Percentiles rank a stretch among this genome's conserved stretches.
phyloP scores from a whole-genome alignment of 2,797 vertebrate species.

The Coranthus polyacanthus region DNA sequence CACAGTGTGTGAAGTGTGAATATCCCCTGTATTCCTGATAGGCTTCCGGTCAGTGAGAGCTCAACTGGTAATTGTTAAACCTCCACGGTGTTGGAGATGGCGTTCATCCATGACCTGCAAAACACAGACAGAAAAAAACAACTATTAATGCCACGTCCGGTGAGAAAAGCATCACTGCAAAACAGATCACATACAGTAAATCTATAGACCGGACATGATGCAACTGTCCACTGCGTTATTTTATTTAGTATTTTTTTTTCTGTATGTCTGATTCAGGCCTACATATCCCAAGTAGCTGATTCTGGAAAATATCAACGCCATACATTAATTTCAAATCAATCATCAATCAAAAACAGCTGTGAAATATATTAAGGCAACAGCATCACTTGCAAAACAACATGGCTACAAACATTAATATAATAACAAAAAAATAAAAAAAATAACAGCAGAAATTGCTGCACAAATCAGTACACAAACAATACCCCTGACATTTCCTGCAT shows the following conservation, averaged over 20 bases:
- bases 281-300: neutral
- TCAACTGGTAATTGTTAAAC: constrained; percentile 42
- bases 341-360: neutral
- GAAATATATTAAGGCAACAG: no score
- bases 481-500: neutral
- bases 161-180: no score
- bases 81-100: constrained; percentile 49
- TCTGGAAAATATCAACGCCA: neutral
- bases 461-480: neutral
- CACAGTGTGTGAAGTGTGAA: constrained; percentile 29
- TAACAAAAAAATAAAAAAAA: neutral
- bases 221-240: neutral
- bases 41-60: constrained; percentile 1
- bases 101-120: constrained; percentile 71
- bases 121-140: constrained; percentile 3
- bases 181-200: no score
- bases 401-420: neutral
- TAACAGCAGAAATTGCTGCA: neutral
- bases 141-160: neutral
- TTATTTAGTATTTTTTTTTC: neutral
- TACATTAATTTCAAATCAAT: neutral
- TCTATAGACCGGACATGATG: constrained; percentile 9
- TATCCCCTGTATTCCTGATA: constrained; percentile 56
- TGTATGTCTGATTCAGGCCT: constrained; percentile 11
- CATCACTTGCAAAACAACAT: neutral